Evolutionary conservation across 2,888 invertebrate species (phyloP).

Genomic region (Bugula neritina): DNA sequence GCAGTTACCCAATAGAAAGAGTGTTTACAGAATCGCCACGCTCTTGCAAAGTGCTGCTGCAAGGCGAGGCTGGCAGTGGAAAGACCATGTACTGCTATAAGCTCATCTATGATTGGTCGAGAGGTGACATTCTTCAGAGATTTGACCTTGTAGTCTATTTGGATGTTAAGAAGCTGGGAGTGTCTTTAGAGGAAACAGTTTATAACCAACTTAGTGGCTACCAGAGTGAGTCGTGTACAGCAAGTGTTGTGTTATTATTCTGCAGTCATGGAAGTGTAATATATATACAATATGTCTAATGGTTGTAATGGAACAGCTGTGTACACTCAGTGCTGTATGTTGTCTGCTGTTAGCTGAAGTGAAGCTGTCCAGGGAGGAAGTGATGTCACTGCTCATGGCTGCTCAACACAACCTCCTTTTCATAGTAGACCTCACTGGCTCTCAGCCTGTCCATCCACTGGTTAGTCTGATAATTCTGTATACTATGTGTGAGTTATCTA

Average conservation of each 20-base stretch:
- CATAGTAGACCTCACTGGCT: conserved; percentile 38
- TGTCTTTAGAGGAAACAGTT: conserved; percentile 1
- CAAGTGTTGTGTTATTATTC: too few relatives aligned
- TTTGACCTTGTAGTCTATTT: conserved; percentile 28
- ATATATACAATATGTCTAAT: too few relatives aligned
- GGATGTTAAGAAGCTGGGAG: conserved; percentile 27
- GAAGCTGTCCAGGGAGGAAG: conserved; percentile 36
- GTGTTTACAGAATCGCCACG: conserved; percentile 5
- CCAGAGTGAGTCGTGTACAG: background rate
- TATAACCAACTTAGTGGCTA: conserved; percentile 5
- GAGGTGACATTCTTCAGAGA: conserved; percentile 31
- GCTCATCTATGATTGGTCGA: conserved; percentile 42
- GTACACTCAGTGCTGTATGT: too few relatives aligned
- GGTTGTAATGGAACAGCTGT: too few relatives aligned
- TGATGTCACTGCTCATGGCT: conserved; percentile 37
- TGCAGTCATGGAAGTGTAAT: too few relatives aligned
- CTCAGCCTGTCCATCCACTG: background rate
- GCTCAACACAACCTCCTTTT: conserved; percentile 37
- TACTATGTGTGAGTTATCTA: too few relatives aligned
- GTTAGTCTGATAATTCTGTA: too few relatives aligned
- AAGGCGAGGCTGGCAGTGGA: conserved; percentile 44
- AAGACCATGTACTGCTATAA: conserved; percentile 41
- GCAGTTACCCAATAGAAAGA: conserved; percentile 10
- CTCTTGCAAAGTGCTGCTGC: conserved; percentile 38
- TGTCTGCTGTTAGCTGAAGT: conserved; percentile 37